phyloP scores from a whole-genome alignment of 2,113 vertebrate genomes.

The Rhinichthys klamathensis region DNA sequence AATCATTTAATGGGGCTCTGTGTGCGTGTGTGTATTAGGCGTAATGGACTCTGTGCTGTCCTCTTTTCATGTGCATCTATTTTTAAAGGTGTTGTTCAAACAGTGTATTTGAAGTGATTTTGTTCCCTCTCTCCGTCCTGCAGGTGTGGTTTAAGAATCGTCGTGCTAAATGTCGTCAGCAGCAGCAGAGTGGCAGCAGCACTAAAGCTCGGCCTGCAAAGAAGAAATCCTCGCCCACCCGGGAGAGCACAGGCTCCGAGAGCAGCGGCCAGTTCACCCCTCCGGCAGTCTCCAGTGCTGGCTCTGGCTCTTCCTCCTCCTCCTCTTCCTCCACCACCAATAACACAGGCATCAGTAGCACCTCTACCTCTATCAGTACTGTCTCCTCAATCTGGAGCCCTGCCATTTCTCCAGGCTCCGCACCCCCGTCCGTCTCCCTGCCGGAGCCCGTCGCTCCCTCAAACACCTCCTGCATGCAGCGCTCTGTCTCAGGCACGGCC shows the following conservation, averaged over 20 bases:
- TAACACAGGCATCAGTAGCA: constrained; percentile 75
- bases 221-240: constrained; percentile 93
- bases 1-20: constrained; percentile 51
- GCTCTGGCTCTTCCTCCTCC: constrained; percentile 88
- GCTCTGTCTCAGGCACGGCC: constrained; percentile 76
- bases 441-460: constrained; percentile 82
- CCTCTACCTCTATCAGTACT: constrained; percentile 85
- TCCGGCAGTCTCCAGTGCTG: constrained; percentile 88
- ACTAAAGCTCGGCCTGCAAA: constrained; percentile 92
- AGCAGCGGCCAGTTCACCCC: constrained; percentile 98
- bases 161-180: constrained; percentile 87
- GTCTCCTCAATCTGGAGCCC: constrained; percentile 97
- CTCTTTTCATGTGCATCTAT: constrained; percentile 8
- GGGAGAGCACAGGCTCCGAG: constrained; percentile 94
- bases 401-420: constrained; percentile 90
- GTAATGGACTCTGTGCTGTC: constrained; percentile 2
- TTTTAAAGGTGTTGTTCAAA: constrained; percentile 34
- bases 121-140: constrained; percentile 14
- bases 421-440: constrained; percentile 79
- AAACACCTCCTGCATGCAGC: constrained; percentile 95
- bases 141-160: constrained; percentile 99
- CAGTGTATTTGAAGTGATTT: neutral
- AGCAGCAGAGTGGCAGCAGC: constrained; percentile 89
- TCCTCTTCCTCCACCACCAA: constrained; percentile 86
- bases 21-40: constrained; percentile 23